Evolutionary conservation across 2,888 invertebrate genomes (phyloP), one percentile per base, ranked within the genome.

Genomic region (Cephus pulcher): DNA sequence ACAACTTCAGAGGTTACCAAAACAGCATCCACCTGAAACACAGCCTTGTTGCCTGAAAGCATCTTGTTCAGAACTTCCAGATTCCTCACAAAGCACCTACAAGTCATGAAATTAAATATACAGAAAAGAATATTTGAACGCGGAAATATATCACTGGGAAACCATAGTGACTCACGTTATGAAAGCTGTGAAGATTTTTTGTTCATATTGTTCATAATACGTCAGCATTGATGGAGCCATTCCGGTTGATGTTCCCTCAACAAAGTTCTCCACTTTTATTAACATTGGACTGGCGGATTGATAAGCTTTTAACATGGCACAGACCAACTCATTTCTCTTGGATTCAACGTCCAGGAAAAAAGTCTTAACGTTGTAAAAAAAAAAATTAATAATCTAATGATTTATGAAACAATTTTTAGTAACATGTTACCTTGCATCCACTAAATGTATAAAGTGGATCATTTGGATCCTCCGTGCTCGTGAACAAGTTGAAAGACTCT

Each of bases 141-240:
- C 2, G 12, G 30, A 9, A 71, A 71, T 33, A 33, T 75, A 78
- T 75, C 15, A 56, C 33, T 30, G 34, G 73, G 69, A 3, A 40
- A 71, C 15, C 69, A 75, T 70, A 40, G 37, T 34, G 4, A 80
- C 82, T 89, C 92, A 95, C 94, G 92, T 93, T 70, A 94, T 92
- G 32, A 97, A 92, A 9, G 94, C 93, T 33, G 93, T 93, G 89
- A 95, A 97, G 33, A 97, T 94, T 90, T 95, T 95, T 86, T 94
- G 94, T 90, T 98, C 98, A 96, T 97, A 98, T 90, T 93, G 94
- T 0, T 93, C 92, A 88, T 98, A 98, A 89, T 97, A 97, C 1
- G 95, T 92, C 6, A 92, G 92, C 96, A 98, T 96, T 81, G 95
- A 94, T 0, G 93, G 90, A 0, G 96, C 95, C 76, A 92, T 93